These are phyloP conservation scores for Romanomermis culicivorax DNA, from an alignment of 2,888 invertebrate genomes.

Conservation along the genomic window DNA sequence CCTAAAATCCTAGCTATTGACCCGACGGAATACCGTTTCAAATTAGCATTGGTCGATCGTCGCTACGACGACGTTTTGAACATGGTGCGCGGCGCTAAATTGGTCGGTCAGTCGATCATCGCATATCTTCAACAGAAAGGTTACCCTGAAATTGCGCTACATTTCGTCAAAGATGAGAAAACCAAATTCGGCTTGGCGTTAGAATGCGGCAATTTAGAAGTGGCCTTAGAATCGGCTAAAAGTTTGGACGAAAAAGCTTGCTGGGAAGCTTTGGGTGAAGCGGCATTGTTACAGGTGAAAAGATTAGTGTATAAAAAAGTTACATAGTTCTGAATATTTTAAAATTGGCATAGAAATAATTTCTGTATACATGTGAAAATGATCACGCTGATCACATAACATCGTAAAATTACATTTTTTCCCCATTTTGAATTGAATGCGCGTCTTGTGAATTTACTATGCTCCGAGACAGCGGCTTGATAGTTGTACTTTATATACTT, in stretches of 20 bases:
- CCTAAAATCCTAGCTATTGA: conserved; percentile 77
- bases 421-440: too few species aligned
- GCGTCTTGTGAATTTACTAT: too few species aligned
- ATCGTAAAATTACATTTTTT: too few species aligned
- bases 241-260: conserved; percentile 75
- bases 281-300: conserved; percentile 58
- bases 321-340: neutral
- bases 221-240: conserved; percentile 79
- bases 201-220: conserved; percentile 91
- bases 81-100: conserved; percentile 84
- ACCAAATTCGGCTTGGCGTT: conserved; percentile 81
- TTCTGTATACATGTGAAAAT: conserved; percentile 1
- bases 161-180: conserved; percentile 96
- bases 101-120: conserved; percentile 96
- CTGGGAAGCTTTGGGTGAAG: conserved; percentile 84
- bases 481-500: too few species aligned
- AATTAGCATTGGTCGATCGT: conserved; percentile 78
- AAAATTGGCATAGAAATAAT: too few species aligned
- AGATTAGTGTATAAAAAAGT: neutral
- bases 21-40: conserved; percentile 92
- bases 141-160: conserved; percentile 92
- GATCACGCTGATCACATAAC: neutral
- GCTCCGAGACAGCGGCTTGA: too few species aligned
- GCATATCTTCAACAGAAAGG: conserved; percentile 86
- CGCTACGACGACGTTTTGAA: conserved; percentile 66